Evolutionary conservation across 2,797 vertebrate genomes (phyloP), one percentile per base, ranked within the genome.

Genomic region (Psittacula derbiana): DNA sequence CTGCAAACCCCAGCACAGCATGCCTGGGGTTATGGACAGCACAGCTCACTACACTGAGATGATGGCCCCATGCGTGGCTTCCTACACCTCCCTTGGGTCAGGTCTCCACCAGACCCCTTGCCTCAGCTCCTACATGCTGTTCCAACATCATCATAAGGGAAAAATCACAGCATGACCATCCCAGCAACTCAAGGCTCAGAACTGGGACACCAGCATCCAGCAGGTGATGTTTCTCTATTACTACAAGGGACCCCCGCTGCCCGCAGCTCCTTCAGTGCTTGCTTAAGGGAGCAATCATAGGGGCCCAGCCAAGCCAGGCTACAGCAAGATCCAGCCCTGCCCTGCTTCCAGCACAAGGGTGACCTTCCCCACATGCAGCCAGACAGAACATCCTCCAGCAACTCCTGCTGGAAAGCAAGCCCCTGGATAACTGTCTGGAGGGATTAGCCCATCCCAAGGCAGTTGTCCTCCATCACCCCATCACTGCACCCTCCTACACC

Each of bases 351-450:
- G 58, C 57, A 30, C 9, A 2, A 47, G 33, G 44, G 69, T 50
- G 92, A 94, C 93, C 76, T 94, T 95, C 90, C 73, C 83, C 4
- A 0, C 76, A 74, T 46, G 62, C 92, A 86, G 88, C 69, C 8
- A 0, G 44, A 58, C 46, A 81, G 67, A 93, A 75, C 1, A 18
- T 75, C 95, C 93, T 92, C 93, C 79, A 86, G 74, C 87, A 92
- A 72, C 87, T 95, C 75, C 52, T 25, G 3, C 6, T 31, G 43
- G 38, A 13, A 2, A 67, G 27, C 0, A 7, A 33, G 7, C 47
- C 86, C 27, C 36, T 5, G 8, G 4, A 2, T 4, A 85, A 70
- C 83, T 87, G 52, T 52, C 4, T 0, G 8, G 30, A 86, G 78
- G 75, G 69, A 60, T 44, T 52, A 89, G 19, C 60, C 28, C 43